These are phyloP conservation scores for Hoplostethus atlanticus DNA, from an alignment of 2,797 vertebrate species.

Conservation along the genomic window DNA sequence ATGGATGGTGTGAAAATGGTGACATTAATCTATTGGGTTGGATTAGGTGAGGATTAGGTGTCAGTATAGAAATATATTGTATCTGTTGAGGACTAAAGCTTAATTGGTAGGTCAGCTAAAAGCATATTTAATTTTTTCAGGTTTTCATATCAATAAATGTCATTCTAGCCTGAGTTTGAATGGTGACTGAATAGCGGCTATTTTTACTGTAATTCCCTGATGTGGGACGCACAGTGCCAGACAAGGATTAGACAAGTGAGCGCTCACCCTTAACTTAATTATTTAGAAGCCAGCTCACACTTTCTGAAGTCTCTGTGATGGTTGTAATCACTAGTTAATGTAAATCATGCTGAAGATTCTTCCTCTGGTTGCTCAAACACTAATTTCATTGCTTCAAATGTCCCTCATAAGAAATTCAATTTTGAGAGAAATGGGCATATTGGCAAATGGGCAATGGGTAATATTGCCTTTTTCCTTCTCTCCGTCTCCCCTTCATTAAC, in stretches of 20 bases:
- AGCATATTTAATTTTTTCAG: neutral
- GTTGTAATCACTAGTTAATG: neutral
- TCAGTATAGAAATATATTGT: neutral
- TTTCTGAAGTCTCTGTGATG: neutral
- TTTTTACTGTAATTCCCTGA: conserved; percentile 51
- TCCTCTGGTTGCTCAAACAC: neutral
- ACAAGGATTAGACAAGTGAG: conserved; percentile 69
- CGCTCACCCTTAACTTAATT: conserved; percentile 38
- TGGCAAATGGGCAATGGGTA: neutral
- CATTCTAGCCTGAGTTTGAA: neutral
- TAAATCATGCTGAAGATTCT: neutral
- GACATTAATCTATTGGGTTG: neutral
- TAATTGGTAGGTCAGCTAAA: neutral
- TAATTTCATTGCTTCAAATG: neutral
- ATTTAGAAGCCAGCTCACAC: conserved; percentile 33
- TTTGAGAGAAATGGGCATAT: neutral
- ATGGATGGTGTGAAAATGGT: neutral
- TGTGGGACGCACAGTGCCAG: conserved; percentile 29
- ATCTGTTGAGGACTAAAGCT: no score
- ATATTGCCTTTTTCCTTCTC: neutral
- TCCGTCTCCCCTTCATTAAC: conserved; percentile 18
- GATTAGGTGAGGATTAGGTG: no score
- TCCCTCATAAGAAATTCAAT: neutral
- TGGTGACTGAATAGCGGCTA: conserved; percentile 26
- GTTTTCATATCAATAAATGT: neutral